Evolutionary conservation across 2,113 vertebrate species (phyloP), one percentile per base, ranked within the genome.

Genomic region (Microcebus ravelobensis): DNA sequence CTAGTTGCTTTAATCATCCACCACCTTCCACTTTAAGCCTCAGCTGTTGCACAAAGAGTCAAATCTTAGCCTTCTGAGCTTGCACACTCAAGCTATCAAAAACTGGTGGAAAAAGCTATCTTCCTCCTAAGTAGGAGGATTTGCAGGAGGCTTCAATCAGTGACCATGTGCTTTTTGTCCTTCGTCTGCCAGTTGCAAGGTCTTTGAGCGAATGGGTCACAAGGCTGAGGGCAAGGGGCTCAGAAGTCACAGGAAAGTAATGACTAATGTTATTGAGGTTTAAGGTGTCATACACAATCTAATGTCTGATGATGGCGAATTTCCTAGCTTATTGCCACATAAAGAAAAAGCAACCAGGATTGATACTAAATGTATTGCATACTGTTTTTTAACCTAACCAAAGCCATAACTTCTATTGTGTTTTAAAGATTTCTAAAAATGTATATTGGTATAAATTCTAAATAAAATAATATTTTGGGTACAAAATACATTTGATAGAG

Each of bases 161-260:
- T 59, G 20, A 57, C 23, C 5, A 77, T 81, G 85, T n/a, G 52
- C 39, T 29, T 61, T 48, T 85, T 5, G 17, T 71, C 42, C 25
- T 82, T 73, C n/a, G 11, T 45, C 34, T 73, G 39, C 68, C 87
- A 50, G 36, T 90, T 31, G 50, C 13, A 2, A 31, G 45, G 42
- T 52, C 68, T 90, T 68, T 55, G 59, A 84, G 77, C 12, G 71
- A 36, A 18, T 10, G 59, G 61, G 80, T 83, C 84, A 96, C 45
- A 48, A 79, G 92, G 21, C 29, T 14, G 57, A 5, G 6, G 39
- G 36, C 48, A 48, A 94, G 17, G 55, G 74, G 73, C 82, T 90
- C 73, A n/a, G 76, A 89, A 94, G n/a, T 77, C 84, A 88, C 50
- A 27, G 27, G 27, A 93, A 87, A 85, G 71, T 76, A 74, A 96